phyloP scores from a whole-genome alignment of 1,140 invertebrate genomes.

The Drosophila murphyi region DNA sequence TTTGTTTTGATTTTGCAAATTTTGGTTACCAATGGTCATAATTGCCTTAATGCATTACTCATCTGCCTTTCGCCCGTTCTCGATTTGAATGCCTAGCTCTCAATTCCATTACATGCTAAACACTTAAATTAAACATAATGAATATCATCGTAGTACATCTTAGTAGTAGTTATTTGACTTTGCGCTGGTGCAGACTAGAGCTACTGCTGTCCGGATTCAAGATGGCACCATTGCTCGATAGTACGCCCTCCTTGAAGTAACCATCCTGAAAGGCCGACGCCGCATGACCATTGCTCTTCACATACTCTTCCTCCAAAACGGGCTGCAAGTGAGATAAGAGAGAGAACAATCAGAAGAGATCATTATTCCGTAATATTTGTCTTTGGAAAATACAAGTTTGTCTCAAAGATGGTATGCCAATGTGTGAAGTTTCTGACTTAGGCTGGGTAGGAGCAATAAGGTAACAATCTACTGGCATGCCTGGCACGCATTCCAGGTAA shows the following conservation, averaged over 20 bases:
- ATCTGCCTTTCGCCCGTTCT: slow-evolving; percentile 29
- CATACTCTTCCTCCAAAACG: slow-evolving; percentile 84
- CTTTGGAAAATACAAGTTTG: not conserved
- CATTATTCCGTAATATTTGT: slow-evolving; percentile 3
- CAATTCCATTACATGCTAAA: slow-evolving; percentile 68
- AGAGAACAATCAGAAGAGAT: slow-evolving; percentile 8
- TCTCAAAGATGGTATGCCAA: too few species aligned
- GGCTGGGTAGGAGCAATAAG: too few species aligned
- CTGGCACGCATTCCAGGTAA: too few species aligned
- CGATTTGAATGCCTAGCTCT: slow-evolving; percentile 44
- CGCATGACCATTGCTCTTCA: slow-evolving; percentile 59
- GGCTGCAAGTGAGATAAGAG: slow-evolving; percentile 78
- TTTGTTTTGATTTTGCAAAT: slow-evolving; percentile 23
- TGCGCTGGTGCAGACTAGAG: slow-evolving; percentile 84
- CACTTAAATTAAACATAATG: slow-evolving; percentile 75
- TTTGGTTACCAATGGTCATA: slow-evolving; percentile 43
- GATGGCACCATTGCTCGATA: slow-evolving; percentile 79
- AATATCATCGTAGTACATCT: slow-evolving; percentile 78
- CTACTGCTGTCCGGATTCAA: slow-evolving; percentile 83
- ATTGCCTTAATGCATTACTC: slow-evolving; percentile 29
- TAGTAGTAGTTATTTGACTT: slow-evolving; percentile 84
- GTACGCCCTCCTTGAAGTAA: slow-evolving; percentile 76
- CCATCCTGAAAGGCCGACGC: slow-evolving; percentile 57
- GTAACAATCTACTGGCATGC: too few species aligned
- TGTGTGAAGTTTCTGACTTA: too few species aligned